Conservation (phyloP, 2,888 invertebrate genomes). For the Cephus pygmeus region DNA sequence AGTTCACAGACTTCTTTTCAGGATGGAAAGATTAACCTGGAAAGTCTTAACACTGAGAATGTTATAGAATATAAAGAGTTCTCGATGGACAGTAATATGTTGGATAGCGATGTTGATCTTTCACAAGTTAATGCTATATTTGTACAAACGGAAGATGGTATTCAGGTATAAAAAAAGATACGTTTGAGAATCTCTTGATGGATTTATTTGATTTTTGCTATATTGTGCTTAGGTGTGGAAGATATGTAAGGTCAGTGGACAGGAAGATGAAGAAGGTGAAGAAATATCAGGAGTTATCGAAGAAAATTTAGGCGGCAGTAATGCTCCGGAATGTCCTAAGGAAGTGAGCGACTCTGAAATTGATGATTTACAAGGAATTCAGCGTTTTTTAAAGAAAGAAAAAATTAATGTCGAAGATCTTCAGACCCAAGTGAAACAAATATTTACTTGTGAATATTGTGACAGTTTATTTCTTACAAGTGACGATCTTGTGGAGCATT, state of each 20-base stretch:
- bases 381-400: conserved; percentile 12
- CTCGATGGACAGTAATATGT: conserved; percentile 4
- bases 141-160: conserved; percentile 26
- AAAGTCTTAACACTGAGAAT: conserved; percentile 23
- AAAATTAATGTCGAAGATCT: conserved; percentile 2
- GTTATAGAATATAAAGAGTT: conserved; percentile 24
- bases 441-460: conserved; percentile 29
- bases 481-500: conserved; percentile 24
- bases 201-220: not conserved
- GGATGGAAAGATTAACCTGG: conserved; percentile 10
- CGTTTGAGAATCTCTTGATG: not conserved
- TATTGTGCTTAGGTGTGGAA: conserved; percentile 22
- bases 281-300: conserved; percentile 28
- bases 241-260: conserved; percentile 25
- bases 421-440: conserved; percentile 3
- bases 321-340: not conserved
- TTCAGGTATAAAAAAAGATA: conserved; percentile 21
- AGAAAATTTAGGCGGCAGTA: conserved; percentile 19
- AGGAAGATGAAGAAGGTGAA: conserved; percentile 4
- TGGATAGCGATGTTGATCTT: conserved; percentile 21
- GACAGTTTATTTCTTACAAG: conserved; percentile 27
- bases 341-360: conserved; percentile 6
- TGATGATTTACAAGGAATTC: conserved; percentile 13
- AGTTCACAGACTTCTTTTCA: conserved; percentile 1
- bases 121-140: conserved; percentile 29